phyloP scores from a whole-genome alignment of 2,113 vertebrate genomes.

The Glaucidium brasilianum region DNA sequence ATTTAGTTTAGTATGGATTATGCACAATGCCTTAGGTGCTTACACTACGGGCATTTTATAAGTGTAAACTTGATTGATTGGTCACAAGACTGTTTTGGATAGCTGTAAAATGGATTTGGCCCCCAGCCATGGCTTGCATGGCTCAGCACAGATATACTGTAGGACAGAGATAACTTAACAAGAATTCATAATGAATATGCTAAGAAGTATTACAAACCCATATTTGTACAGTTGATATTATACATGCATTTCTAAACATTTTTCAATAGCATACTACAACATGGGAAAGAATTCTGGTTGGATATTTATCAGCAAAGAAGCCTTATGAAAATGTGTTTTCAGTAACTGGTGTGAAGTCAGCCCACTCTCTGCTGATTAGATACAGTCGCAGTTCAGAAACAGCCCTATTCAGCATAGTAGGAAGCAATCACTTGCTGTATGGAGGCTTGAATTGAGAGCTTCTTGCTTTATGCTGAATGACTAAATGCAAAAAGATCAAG shows the following conservation, averaged over 20 bases:
- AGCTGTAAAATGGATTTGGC: conserved; percentile 67
- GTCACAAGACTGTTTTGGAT: conserved; percentile 60
- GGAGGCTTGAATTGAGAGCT: conserved; percentile 20
- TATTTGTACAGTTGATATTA: conserved; percentile 13
- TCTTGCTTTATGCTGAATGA: conserved; percentile 38
- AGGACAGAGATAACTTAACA: conserved; percentile 35
- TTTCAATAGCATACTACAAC: conserved; percentile 31
- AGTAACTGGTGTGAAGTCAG: conserved; percentile 58
- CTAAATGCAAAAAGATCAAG: conserved; percentile 6
- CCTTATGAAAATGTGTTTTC: conserved; percentile 53
- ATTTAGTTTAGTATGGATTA: conserved; percentile 45
- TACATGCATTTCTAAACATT: conserved; percentile 23
- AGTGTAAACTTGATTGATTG: conserved; percentile 61
- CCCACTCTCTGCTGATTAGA: conserved; percentile 64
- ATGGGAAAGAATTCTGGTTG: conserved; percentile 18
- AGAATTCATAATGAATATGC: conserved; percentile 52
- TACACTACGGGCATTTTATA: conserved; percentile 12
- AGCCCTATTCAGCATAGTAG: conserved; percentile 42
- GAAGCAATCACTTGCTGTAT: conserved; percentile 42
- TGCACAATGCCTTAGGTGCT: conserved; percentile 6
- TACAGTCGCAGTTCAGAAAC: conserved; percentile 44
- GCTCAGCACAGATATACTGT: conserved; percentile 23
- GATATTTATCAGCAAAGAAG: conserved; percentile 39
- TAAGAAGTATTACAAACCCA: conserved; percentile 27
- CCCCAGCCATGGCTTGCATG: conserved; percentile 27